Conservation (phyloP, 1,140 invertebrate genomes). For the Drosophila paulistorum region DNA sequence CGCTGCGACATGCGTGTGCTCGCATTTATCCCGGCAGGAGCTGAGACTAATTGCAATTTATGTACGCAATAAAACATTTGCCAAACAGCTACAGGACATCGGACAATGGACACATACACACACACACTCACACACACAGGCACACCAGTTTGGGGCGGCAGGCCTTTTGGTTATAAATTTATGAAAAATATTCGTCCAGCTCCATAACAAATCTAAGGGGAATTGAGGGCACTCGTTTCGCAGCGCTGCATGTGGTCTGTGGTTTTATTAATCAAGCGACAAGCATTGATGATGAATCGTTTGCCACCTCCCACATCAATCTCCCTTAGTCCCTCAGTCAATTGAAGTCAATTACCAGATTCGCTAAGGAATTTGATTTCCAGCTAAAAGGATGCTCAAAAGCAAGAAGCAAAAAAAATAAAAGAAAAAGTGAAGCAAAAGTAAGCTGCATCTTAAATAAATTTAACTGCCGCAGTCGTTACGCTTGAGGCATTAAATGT, state of each 20-base stretch:
- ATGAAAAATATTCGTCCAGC: constrained; percentile 63
- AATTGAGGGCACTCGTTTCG: constrained; percentile 24
- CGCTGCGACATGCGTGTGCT: constrained; percentile 65
- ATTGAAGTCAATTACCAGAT: constrained; percentile 65
- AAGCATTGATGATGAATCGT: constrained; percentile 18
- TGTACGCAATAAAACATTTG: constrained; percentile 80
- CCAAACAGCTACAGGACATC: constrained; percentile 49
- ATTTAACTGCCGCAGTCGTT: constrained; percentile 76
- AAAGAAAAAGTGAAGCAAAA: not conserved
- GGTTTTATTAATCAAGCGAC: constrained; percentile 72
- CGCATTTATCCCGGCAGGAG: constrained; percentile 73
- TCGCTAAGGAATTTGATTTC: constrained; percentile 69
- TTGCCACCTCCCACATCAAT: not conserved
- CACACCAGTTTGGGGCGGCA: constrained; percentile 54
- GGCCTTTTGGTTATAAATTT: constrained; percentile 75
- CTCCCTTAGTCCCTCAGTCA: constrained; percentile 43
- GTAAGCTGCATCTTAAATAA: constrained; percentile 34
- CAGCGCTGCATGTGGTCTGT: constrained; percentile 23
- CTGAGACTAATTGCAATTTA: constrained; percentile 77
- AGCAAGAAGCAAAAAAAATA: not conserved
- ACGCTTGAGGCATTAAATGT: constrained; percentile 59
- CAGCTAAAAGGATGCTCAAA: constrained; percentile 9
- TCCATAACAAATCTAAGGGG: not conserved
- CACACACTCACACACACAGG: too few species aligned
- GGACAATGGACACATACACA: not conserved